phyloP scores from a whole-genome alignment of 2,113 vertebrate genomes.

The Amphiprion ocellaris region DNA sequence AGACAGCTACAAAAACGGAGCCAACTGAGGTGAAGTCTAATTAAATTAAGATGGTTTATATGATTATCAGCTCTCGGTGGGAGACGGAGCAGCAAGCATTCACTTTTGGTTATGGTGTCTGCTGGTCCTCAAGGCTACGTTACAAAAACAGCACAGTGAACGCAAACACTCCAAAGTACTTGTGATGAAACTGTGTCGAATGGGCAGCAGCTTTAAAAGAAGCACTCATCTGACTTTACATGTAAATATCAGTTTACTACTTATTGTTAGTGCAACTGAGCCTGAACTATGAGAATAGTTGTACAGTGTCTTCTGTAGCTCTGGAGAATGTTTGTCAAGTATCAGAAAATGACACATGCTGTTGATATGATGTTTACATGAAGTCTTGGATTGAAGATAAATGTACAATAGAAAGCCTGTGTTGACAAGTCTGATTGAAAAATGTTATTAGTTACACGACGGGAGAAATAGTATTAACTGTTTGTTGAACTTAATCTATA shows the following conservation, averaged over 20 bases:
- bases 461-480: not conserved
- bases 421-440: not conserved
- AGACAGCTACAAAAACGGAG: constrained; percentile 52
- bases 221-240: not conserved
- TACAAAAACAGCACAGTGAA: constrained; percentile 32
- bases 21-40: constrained; percentile 64
- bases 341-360: too few relatives aligned
- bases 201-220: not conserved
- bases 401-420: not conserved
- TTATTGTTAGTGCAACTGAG: not conserved
- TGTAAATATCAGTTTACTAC: not conserved
- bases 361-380: not conserved
- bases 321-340: not conserved
- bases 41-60: constrained; percentile 73
- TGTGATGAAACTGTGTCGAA: not conserved
- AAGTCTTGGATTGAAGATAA: not conserved
- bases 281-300: not conserved
- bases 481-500: not conserved
- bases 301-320: not conserved
- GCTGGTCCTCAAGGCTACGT: constrained; percentile 18
- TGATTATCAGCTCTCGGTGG: constrained; percentile 61
- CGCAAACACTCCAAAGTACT: not conserved
- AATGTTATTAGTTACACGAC: not conserved
- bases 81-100: constrained; percentile 36
- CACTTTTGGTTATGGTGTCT: constrained; percentile 36